Percentiles rank a stretch among this genome's conserved stretches.
These are phyloP conservation scores for Conchocele bisecta DNA, from an alignment of 2,888 invertebrate genomes.

Conservation along the genomic window DNA sequence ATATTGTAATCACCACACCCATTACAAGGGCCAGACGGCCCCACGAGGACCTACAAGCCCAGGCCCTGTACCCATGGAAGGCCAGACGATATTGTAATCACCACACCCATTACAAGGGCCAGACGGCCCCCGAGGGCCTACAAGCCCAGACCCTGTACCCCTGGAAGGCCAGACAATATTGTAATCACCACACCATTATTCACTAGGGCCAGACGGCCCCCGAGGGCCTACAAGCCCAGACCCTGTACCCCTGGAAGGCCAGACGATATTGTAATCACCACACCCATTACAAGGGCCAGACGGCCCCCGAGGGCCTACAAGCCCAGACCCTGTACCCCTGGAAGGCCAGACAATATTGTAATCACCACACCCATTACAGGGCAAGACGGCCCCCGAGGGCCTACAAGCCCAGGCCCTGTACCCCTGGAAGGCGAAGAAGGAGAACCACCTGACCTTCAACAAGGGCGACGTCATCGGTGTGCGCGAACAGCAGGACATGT, in stretches of 20 bases:
- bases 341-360: constrained; percentile 86
- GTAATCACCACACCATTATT: no score
- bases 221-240: no score
- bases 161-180: constrained; percentile 86
- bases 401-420: constrained; percentile 85
- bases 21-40: no score
- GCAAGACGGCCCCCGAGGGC: constrained; percentile 81
- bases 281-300: no score
- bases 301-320: constrained; percentile 82
- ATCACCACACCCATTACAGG: constrained; percentile 67
- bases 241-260: no score
- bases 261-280: no score
- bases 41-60: no score
- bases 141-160: constrained; percentile 85
- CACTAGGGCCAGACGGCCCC: no score
- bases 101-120: no score
- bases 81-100: no score
- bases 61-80: no score
- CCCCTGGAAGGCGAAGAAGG: constrained; percentile 86
- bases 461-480: constrained; percentile 86
- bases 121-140: constrained; percentile 82
- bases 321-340: constrained; percentile 86
- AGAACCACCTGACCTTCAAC: constrained; percentile 86
- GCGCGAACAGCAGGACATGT: constrained; percentile 86
- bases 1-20: no score